phyloP scores from a whole-genome alignment of 2,888 invertebrate species.

The Dryococelus australis region DNA sequence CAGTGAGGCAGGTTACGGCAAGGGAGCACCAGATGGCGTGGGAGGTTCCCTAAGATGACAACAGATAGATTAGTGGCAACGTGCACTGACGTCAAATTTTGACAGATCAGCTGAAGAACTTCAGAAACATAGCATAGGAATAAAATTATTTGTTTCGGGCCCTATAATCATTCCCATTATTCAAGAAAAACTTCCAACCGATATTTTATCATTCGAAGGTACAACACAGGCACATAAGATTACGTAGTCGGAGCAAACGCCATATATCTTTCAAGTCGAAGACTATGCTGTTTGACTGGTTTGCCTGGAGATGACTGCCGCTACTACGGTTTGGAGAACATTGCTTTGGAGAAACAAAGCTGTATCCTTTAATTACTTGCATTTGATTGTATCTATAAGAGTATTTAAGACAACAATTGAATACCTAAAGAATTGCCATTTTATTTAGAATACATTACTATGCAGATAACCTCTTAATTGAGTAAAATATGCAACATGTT shows the following conservation, averaged over 20 bases:
- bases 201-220: neutral
- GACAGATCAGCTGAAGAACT: neutral
- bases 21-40: constrained; percentile 22
- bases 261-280: neutral
- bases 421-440: too few relatives aligned
- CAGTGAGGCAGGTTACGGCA: neutral
- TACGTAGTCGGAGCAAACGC: neutral
- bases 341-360: neutral
- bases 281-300: neutral
- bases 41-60: constrained; percentile 12
- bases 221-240: neutral
- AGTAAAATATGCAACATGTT: neutral
- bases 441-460: neutral
- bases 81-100: neutral
- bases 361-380: neutral
- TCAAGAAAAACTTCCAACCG: neutral
- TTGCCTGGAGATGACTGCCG: neutral
- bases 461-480: neutral
- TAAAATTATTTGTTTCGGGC: neutral
- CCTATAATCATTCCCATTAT: constrained; percentile 23
- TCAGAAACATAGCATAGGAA: constrained; percentile 4
- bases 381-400: neutral
- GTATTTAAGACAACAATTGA: too few relatives aligned
- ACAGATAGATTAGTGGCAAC: constrained; percentile 23
- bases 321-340: constrained; percentile 11